Percentiles rank a stretch among this genome's conserved stretches.
phyloP scores from a whole-genome alignment of 1,140 invertebrate species.

The Drosophila sturtevanti region DNA sequence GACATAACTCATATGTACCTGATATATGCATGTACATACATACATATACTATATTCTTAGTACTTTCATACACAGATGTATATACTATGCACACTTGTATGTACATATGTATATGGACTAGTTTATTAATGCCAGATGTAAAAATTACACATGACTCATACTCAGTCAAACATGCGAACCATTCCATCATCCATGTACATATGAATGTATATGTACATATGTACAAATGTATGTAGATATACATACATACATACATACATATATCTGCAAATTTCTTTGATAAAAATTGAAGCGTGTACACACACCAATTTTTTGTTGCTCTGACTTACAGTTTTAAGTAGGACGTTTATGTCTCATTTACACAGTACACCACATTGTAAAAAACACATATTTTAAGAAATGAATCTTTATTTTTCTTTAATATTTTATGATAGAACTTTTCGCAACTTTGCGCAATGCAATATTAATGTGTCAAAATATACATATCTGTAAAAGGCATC shows the following conservation, averaged over 20 bases:
- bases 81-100: neutral
- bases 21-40: neutral
- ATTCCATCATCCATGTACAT: neutral
- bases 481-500: neutral
- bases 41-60: too few species aligned
- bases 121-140: neutral
- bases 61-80: conserved; percentile 18
- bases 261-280: conserved; percentile 7
- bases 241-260: neutral
- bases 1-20: conserved; percentile 5
- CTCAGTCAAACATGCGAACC: neutral
- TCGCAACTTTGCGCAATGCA: neutral
- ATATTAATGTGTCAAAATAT: neutral
- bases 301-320: neutral
- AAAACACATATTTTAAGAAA: neutral
- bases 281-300: conserved; percentile 6
- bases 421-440: neutral
- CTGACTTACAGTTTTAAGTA: neutral
- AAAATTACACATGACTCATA: conserved; percentile 5
- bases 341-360: neutral
- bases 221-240: neutral
- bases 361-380: neutral
- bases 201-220: neutral
- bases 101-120: conserved; percentile 1
- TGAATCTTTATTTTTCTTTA: neutral